These are phyloP conservation scores for Mycetomoellerius zeteki DNA, from an alignment of 1,140 invertebrate species.

Conservation along the genomic window DNA sequence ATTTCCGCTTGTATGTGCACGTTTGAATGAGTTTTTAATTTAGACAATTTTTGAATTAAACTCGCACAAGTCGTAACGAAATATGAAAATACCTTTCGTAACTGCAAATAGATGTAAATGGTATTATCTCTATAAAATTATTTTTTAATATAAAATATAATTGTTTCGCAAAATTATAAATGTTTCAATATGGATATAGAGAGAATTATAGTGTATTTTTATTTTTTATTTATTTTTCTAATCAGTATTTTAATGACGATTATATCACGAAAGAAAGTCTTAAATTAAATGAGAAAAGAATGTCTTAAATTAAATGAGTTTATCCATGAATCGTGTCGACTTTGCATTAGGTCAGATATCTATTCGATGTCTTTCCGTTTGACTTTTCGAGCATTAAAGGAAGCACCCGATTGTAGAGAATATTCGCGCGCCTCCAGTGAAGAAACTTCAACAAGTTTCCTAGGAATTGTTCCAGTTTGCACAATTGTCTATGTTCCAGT, in stretches of 20 bases:
- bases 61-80: background rate
- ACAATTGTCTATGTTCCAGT: slow-evolving; percentile 54
- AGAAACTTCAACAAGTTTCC: slow-evolving; percentile 75
- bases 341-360: background rate
- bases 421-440: slow-evolving; percentile 28
- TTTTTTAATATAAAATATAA: background rate
- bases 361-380: slow-evolving; percentile 38
- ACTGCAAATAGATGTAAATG: background rate
- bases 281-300: background rate
- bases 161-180: background rate
- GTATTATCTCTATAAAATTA: background rate
- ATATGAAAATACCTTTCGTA: background rate
- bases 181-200: background rate
- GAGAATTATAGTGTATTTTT: background rate
- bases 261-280: background rate
- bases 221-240: background rate
- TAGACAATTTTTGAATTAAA: background rate
- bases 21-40: background rate
- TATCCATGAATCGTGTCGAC: slow-evolving; percentile 15
- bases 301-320: slow-evolving; percentile 16
- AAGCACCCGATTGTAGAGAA: slow-evolving; percentile 49
- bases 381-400: slow-evolving; percentile 58
- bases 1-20: background rate
- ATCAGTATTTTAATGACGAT: background rate
- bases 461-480: slow-evolving; percentile 67